Evolutionary conservation across 2,113 vertebrate genomes (phyloP), one percentile per base, ranked within the genome.

Genomic region (Corythaeola cristata): DNA sequence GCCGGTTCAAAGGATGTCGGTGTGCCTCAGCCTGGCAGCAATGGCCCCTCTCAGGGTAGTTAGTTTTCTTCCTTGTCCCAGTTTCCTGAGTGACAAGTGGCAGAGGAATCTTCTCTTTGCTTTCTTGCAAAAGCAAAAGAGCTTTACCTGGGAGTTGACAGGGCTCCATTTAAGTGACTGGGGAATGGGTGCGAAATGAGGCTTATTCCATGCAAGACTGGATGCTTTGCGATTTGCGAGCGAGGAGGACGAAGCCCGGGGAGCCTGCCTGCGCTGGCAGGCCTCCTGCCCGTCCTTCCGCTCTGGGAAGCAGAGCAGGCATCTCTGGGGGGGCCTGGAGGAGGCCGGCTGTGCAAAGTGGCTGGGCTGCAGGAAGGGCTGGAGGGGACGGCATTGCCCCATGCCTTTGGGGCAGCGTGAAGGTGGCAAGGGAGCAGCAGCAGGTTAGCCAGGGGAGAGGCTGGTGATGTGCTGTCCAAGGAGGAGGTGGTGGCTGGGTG

Each of bases 1-100:
- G 85, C 88, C 5, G 18, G 79, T 97, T 90, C 90, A 95, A 94
- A 96, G 92, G 87, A 90, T 74, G 82, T 89, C 1, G 44, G n/a
- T 79, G 92, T 95, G 94, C 93, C 66, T 91, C 77, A 66, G 94
- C 81, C 71, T 82, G 75, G 92, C 68, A 94, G 91, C 91, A 41
- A 72, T 82, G 95, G 88, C 53, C 50, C 92, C 85, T 93, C 91
- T 88, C 64, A 20, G 88, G 77, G 88, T 53, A 52, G 76, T 52
- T 93, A 13, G 37, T 76, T 85, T 90, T 88, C 76, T 22, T 89
- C 53, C 73, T 72, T 80, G 80, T 66, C 35, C 63, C 49, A 66
- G 66, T 21, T 63, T 39, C 41, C 18, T 30, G 30, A 82, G 53
- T 64, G 77, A 63, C 72, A 92, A 90, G 67, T 41, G 50, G 35